phyloP scores from a whole-genome alignment of 2,888 invertebrate species.

The Holacanthella duospinosa region DNA sequence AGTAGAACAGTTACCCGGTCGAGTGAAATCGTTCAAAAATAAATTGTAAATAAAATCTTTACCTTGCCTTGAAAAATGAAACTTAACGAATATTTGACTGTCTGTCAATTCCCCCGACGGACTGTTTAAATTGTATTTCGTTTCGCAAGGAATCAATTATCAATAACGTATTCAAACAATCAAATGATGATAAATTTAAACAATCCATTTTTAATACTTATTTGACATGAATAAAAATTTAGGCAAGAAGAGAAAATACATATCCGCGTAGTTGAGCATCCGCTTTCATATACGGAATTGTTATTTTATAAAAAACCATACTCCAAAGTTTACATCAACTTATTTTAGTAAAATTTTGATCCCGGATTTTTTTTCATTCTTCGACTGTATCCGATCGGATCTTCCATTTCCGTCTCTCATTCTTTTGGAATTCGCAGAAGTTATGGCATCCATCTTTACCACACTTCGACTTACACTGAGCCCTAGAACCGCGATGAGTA shows the following conservation, averaged over 20 bases:
- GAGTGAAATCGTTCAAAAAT: background rate
- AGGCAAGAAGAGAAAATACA: too few species aligned
- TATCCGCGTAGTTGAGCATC: too few species aligned
- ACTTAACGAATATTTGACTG: background rate
- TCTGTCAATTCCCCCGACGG: background rate
- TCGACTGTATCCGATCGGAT: conserved; percentile 6
- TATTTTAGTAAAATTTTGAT: too few species aligned
- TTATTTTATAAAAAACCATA: too few species aligned
- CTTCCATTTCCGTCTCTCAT: background rate
- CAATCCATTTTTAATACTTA: too few species aligned
- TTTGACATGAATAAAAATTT: too few species aligned
- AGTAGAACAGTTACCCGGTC: background rate
- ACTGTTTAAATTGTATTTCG: background rate
- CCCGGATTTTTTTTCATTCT: too few species aligned
- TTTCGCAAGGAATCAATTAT: background rate
- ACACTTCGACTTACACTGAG: background rate
- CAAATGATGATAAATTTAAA: too few species aligned
- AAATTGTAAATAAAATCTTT: background rate
- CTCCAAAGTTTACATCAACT: too few species aligned
- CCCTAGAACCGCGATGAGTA: background rate
- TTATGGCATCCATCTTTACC: background rate
- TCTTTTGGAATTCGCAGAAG: background rate
- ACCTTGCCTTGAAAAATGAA: background rate
- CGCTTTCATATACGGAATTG: too few species aligned
- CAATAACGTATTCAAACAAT: background rate